phyloP scores from a whole-genome alignment of 2,797 vertebrate species.

The Lophius americanus region DNA sequence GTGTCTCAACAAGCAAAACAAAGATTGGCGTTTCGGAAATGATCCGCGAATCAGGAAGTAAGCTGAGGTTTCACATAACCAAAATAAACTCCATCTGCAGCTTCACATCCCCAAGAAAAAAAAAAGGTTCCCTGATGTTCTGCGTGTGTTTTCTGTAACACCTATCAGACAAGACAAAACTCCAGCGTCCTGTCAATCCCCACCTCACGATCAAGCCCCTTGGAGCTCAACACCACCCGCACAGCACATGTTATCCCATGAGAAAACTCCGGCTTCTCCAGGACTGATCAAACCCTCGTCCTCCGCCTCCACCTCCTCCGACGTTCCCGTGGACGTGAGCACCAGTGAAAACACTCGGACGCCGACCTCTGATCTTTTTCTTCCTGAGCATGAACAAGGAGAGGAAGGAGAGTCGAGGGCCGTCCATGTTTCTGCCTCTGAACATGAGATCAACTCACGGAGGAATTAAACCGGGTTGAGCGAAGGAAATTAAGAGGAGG shows the following conservation, averaged over 20 bases:
- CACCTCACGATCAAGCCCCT: slow-evolving; percentile 55
- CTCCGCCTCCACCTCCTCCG: slow-evolving; percentile 40
- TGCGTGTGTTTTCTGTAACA: slow-evolving; percentile 25
- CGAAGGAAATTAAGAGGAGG: slow-evolving; percentile 38
- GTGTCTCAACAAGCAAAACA: background rate
- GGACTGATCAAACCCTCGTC: slow-evolving; percentile 16
- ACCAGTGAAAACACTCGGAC: slow-evolving; percentile 48
- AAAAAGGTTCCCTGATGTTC: slow-evolving; percentile 35
- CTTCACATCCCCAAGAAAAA: slow-evolving; percentile 3
- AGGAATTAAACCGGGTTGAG: slow-evolving; percentile 23
- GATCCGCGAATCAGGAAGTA: slow-evolving; percentile 8
- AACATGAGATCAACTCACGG: slow-evolving; percentile 7
- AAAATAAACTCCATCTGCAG: slow-evolving; percentile 37
- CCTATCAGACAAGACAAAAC: slow-evolving; percentile 36
- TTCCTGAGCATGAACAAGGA: slow-evolving; percentile 41
- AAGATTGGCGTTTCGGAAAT: slow-evolving; percentile 2
- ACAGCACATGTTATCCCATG: slow-evolving; percentile 10
- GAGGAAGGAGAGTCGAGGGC: slow-evolving; percentile 22
- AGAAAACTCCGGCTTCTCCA: slow-evolving; percentile 21
- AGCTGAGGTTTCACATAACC: background rate
- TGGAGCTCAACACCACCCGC: slow-evolving; percentile 18
- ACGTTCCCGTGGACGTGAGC: slow-evolving; percentile 43
- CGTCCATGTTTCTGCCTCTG: background rate
- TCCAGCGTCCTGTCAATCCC: slow-evolving; percentile 46
- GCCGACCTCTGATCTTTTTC: background rate